Conservation (phyloP, 2,888 invertebrate genomes). For the Clepsis dumicolana region DNA sequence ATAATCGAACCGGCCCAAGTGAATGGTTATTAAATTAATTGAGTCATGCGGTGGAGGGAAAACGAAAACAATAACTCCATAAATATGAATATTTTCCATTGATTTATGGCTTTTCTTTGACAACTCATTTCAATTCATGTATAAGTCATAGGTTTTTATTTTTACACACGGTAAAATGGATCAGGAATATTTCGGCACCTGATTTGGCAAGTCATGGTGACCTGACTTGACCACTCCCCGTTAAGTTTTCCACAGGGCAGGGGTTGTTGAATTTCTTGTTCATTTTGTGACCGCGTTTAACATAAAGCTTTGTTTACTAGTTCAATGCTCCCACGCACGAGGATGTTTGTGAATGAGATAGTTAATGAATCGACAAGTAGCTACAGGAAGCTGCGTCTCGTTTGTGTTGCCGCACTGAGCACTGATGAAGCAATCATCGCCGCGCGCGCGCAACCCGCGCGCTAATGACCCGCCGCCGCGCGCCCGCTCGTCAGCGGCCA, state of each 20-base stretch:
- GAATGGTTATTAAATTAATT: conserved; percentile 33
- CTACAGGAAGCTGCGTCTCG: neutral
- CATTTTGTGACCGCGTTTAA: too few relatives aligned
- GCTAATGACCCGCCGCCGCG: neutral
- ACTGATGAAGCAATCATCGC: neutral
- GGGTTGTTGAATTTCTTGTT: too few relatives aligned
- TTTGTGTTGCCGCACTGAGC: neutral
- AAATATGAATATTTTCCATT: too few relatives aligned
- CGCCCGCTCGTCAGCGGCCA: neutral
- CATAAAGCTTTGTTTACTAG: neutral
- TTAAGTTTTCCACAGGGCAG: too few relatives aligned
- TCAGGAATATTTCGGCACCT: too few relatives aligned
- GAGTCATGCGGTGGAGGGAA: conserved; percentile 19
- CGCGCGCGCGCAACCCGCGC: neutral
- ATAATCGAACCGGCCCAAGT: conserved; percentile 37
- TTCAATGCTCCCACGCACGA: neutral
- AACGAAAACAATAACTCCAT: too few relatives aligned
- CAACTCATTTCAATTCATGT: neutral
- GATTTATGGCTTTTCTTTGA: neutral
- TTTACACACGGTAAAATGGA: too few relatives aligned
- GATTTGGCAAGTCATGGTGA: too few relatives aligned
- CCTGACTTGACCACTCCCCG: too few relatives aligned
- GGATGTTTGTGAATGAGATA: neutral
- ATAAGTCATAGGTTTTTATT: neutral
- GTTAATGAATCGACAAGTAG: neutral